These are phyloP conservation scores for Lasiurus borealis DNA, from an alignment of 2,113 vertebrate genomes.

Conservation along the genomic window DNA sequence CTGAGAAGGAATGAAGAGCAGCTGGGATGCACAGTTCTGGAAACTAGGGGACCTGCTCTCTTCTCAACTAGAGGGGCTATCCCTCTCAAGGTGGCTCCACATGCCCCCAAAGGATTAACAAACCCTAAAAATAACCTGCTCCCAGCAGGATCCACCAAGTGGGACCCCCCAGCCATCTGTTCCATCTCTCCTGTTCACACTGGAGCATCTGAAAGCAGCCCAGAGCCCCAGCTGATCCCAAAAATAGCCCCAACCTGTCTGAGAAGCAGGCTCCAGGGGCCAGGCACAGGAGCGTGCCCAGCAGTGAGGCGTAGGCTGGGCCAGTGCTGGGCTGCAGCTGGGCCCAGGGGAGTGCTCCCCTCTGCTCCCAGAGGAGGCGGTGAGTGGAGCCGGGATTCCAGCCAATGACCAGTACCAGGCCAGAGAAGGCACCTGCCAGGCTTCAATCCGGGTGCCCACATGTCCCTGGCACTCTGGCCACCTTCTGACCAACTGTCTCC, in stretches of 20 bases:
- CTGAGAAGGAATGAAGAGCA: background rate
- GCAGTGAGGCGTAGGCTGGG: background rate
- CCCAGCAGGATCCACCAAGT: constrained; percentile 87
- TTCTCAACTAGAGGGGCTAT: background rate
- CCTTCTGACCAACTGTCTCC: constrained; percentile 21
- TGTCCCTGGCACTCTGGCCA: background rate
- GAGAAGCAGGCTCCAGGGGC: constrained; percentile 72
- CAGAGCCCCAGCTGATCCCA: constrained; percentile 87
- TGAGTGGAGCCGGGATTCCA: background rate
- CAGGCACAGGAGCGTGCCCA: constrained; percentile 27
- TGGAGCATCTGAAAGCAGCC: constrained; percentile 87
- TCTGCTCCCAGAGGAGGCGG: background rate
- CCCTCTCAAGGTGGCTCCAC: constrained; percentile 72
- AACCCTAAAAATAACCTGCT: constrained; percentile 89
- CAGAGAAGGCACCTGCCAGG: background rate
- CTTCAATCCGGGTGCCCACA: background rate
- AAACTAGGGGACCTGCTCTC: background rate
- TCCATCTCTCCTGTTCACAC: constrained; percentile 86
- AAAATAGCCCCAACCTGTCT: constrained; percentile 86
- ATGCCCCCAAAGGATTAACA: constrained; percentile 85
- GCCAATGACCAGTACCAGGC: background rate
- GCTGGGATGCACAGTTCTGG: background rate
- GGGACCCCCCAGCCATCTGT: constrained; percentile 89
- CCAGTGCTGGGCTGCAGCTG: background rate
- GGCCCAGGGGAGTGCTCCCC: background rate